Percentiles rank a stretch among this genome's conserved stretches.
phyloP scores from a whole-genome alignment of 2,113 vertebrate species.

The Erythrolamprus reginae region DNA sequence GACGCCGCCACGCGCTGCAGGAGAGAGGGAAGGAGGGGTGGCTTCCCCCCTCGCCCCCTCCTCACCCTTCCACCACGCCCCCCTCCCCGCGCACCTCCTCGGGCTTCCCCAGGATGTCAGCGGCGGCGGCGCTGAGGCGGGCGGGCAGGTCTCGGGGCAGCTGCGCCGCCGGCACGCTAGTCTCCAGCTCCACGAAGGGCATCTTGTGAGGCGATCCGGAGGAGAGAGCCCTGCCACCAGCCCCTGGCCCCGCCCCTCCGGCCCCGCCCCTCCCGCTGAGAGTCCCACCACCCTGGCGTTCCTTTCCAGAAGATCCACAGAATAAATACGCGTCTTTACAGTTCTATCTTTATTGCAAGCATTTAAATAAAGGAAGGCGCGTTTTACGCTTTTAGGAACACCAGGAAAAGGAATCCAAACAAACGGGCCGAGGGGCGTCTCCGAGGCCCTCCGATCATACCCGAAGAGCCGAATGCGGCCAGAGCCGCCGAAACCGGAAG shows the following conservation, averaged over 20 bases:
- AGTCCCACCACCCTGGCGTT: too few relatives aligned
- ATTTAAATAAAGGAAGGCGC: rapidly evolving
- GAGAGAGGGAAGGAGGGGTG: too few relatives aligned
- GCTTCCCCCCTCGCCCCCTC: too few relatives aligned
- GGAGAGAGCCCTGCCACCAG: too few relatives aligned
- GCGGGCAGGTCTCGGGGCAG: background rate
- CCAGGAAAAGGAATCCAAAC: background rate
- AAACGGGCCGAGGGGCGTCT: background rate
- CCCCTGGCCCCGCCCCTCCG: too few relatives aligned
- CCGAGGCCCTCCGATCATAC: background rate
- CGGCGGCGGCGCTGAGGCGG: background rate
- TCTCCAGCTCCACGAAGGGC: background rate
- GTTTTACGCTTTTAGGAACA: background rate
- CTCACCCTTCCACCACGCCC: too few relatives aligned
- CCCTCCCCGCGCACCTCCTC: background rate
- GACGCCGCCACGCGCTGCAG: too few relatives aligned
- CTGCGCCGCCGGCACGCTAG: background rate
- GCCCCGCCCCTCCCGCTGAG: too few relatives aligned
- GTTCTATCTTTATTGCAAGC: too few relatives aligned
- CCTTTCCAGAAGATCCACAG: too few relatives aligned
- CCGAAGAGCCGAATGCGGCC: background rate
- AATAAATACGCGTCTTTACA: too few relatives aligned
- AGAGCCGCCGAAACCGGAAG: background rate
- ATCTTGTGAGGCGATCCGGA: background rate
- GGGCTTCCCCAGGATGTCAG: background rate